Percentiles rank a stretch among this genome's conserved stretches.
Evolutionary conservation across 2,113 vertebrate genomes (phyloP).

Genomic region (Pelmatolapia mariae): DNA sequence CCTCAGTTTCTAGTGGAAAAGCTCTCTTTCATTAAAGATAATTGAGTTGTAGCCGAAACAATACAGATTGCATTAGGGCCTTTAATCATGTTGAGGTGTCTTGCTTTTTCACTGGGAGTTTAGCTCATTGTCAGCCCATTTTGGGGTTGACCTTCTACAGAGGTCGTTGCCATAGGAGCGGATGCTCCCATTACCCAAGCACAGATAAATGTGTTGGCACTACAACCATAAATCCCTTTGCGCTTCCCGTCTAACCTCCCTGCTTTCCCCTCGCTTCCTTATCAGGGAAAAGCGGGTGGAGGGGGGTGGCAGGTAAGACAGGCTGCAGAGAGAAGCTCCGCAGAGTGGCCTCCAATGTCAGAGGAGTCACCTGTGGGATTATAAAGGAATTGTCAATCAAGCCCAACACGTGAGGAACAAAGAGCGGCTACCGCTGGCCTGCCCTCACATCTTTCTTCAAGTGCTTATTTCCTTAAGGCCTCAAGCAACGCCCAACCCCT

Average conservation of each 20-base stretch:
- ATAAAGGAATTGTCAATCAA: slow-evolving; percentile 51
- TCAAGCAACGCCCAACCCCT: neutral
- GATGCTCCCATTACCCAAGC: slow-evolving; percentile 30
- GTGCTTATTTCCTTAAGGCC: slow-evolving; percentile 24
- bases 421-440: neutral
- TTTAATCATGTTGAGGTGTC: slow-evolving; percentile 55
- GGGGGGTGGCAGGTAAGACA: neutral
- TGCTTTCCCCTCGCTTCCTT: neutral
- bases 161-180: slow-evolving; percentile 62
- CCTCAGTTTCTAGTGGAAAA: neutral
- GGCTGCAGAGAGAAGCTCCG: neutral
- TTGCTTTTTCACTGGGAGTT: slow-evolving; percentile 56
- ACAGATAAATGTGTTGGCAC: slow-evolving; percentile 54
- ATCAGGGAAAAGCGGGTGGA: neutral
- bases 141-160: slow-evolving; percentile 52
- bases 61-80: slow-evolving; percentile 48
- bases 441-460: slow-evolving; percentile 13
- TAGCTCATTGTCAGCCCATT: slow-evolving; percentile 48
- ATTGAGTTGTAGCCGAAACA: slow-evolving; percentile 58
- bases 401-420: neutral
- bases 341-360: slow-evolving; percentile 8
- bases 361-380: neutral
- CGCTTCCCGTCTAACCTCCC: slow-evolving; percentile 3
- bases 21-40: slow-evolving; percentile 57
- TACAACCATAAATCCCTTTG: neutral